phyloP scores from a whole-genome alignment of 2,888 invertebrate species.

The Diplolepis rosae region DNA sequence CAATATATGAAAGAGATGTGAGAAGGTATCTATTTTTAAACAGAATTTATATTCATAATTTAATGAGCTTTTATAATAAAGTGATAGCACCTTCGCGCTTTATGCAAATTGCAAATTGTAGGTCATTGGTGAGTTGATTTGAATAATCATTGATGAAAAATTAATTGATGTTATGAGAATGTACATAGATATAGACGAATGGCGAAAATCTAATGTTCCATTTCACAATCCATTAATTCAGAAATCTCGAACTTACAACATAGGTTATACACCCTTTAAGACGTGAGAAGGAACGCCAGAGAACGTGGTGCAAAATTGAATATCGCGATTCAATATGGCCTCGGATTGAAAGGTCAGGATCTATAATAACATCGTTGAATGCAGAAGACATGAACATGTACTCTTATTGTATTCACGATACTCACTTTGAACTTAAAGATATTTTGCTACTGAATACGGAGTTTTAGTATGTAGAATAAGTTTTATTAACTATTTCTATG shows the following conservation, averaged over 20 bases:
- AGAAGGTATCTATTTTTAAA: not conserved
- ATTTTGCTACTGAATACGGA: conserved; percentile 4
- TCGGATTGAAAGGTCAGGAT: conserved; percentile 50
- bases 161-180: not conserved
- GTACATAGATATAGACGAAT: not conserved
- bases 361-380: not conserved
- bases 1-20: not conserved
- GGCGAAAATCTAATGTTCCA: not conserved
- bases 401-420: not conserved
- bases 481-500: no score
- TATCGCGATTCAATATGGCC: conserved; percentile 48
- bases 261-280: conserved; percentile 55
- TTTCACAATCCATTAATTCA: not conserved
- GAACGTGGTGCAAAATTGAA: conserved; percentile 48
- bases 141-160: not conserved
- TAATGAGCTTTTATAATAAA: not conserved
- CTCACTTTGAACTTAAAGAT: not conserved
- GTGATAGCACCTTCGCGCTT: not conserved
- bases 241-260: conserved; percentile 41
- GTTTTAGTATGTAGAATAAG: no score
- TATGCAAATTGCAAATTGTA: not conserved
- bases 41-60: not conserved
- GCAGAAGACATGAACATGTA: not conserved
- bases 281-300: conserved; percentile 56
- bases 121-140: not conserved